phyloP scores from a whole-genome alignment of 2,888 invertebrate genomes.

The Hydrotaea cyrtoneurina region DNA sequence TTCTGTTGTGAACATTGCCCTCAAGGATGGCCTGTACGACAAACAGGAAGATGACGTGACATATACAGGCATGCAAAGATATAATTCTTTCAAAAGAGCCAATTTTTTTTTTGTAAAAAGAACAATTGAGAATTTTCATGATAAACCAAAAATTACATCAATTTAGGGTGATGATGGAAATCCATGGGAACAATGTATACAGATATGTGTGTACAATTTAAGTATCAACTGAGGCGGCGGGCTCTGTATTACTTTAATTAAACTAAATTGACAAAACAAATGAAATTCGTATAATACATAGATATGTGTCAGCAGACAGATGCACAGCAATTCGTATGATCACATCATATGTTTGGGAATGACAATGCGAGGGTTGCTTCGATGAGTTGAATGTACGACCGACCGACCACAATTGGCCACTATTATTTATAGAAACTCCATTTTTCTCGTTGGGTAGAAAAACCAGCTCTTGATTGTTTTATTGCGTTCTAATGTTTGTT shows the following conservation, averaged over 20 bases:
- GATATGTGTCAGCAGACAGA: not conserved
- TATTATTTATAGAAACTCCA: not conserved
- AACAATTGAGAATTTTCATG: not conserved
- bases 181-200: not conserved
- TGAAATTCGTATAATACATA: not conserved
- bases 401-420: not conserved
- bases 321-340: constrained; percentile 1
- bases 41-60: not conserved
- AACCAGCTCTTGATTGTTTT: not conserved
- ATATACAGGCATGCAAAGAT: not conserved
- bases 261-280: constrained; percentile 24
- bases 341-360: not conserved
- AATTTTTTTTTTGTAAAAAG: not conserved
- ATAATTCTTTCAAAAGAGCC: not conserved
- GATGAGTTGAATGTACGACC: not conserved
- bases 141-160: constrained; percentile 8
- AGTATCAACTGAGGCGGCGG: not conserved
- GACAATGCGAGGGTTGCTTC: not conserved
- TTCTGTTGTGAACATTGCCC: no score
- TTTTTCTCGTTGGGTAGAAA: not conserved
- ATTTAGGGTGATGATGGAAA: not conserved
- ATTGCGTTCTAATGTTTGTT: not conserved
- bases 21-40: no score
- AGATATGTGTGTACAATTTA: not conserved
- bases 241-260: constrained; percentile 21